Evolutionary conservation across 1,140 invertebrate species (phyloP).

Genomic region (Drosophila orena): DNA sequence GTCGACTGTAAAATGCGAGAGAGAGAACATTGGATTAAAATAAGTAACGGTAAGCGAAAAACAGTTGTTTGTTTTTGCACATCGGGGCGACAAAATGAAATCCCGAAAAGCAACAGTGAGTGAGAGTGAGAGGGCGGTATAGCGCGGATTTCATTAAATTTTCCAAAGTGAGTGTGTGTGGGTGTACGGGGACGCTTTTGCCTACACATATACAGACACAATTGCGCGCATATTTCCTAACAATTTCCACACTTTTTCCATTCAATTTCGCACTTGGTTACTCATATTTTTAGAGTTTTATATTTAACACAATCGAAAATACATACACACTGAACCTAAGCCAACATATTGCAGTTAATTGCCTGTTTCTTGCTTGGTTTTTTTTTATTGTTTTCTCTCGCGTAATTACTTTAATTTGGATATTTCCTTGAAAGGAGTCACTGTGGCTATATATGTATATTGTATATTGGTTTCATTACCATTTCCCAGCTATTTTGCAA

Average conservation of each 20-base stretch:
- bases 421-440: neutral
- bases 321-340: constrained; percentile 66
- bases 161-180: constrained; percentile 40
- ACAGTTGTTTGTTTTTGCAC: constrained; percentile 59
- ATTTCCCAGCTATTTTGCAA: constrained; percentile 41
- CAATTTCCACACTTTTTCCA: constrained; percentile 53
- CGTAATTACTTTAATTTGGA: neutral
- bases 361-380: neutral
- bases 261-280: constrained; percentile 23
- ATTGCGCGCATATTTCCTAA: constrained; percentile 76
- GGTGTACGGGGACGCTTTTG: constrained; percentile 43
- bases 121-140: constrained; percentile 12
- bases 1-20: constrained; percentile 41
- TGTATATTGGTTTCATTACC: constrained; percentile 11
- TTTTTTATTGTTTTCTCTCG: neutral
- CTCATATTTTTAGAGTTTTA: constrained; percentile 44
- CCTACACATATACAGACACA: constrained; percentile 66
- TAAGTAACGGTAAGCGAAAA: constrained; percentile 49
- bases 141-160: constrained; percentile 69
- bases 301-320: constrained; percentile 47
- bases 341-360: constrained; percentile 65
- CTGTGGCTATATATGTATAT: neutral
- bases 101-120: constrained; percentile 71
- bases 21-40: constrained; percentile 12
- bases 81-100: constrained; percentile 61